Base-by-base conservation (phyloP, 2,888 invertebrate genomes). In the Tribolium freemani region DNA sequence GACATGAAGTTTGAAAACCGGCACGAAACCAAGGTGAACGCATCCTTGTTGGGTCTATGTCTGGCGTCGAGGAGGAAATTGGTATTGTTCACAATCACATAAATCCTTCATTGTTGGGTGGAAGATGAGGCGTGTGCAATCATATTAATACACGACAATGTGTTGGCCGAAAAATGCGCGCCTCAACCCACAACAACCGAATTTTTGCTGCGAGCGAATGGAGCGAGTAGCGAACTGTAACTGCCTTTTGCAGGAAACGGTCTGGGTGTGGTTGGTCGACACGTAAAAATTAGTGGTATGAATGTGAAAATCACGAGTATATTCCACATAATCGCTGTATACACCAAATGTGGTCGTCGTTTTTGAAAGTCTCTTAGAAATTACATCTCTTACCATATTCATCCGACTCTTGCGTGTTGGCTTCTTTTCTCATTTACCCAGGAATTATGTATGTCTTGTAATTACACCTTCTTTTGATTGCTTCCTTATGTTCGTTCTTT, bases 21-120 rank as follows among this genome's bases (percentile, higher is more conserved):
- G 38, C 63, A 63, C 63, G 50, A 63, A 63, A 10, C 31, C 69
- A 70, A 73, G 73, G 73, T 73, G 69, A 73, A 73, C 69, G 73
- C 60, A 64, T 73, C 70, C 66, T 31, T 60, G 48, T 21, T n/a
- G 64, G 31, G 26, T 38, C 38, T 38, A 10, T 21, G 56, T 66
- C 66, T 60, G 21, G 46, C 11, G 66, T 26, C 53, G 66, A 45
- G 64, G 66, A 45, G 64, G 54, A 66, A 56, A 66, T 66, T 66
- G 38, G 26, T 66, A 56, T 66, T 66, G 66, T 66, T 56, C 56
- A 56, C 66, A 64, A 53, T 50, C 66, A 48, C 56, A 56, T 54
- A 66, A 66, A 66, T 66, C 66, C 54, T 54, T 44, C 54, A 20
- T 48, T 46, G 10, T 58, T 60, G 48, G 60, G 26, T 60, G 60